Percentiles rank a stretch among this genome's conserved stretches.
Conservation (phyloP, 64 coral and sea anemone species). For the Porites lutea region DNA sequence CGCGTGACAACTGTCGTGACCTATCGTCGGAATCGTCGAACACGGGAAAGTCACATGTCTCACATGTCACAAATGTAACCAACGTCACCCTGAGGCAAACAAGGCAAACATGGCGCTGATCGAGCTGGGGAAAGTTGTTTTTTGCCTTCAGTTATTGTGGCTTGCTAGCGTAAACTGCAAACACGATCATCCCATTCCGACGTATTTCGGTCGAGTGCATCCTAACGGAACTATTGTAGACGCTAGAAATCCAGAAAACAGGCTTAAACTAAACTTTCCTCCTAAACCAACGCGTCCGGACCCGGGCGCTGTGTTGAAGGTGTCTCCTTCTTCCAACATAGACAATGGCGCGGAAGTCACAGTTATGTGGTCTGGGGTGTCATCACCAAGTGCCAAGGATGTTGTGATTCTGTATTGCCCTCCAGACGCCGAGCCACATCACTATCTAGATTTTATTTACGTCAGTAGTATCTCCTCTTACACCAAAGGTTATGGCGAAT, state of each 20-base stretch:
- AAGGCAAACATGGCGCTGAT: conserved; percentile 13
- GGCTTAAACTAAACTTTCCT: conserved; percentile 41
- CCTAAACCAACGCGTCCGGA: conserved; percentile 32
- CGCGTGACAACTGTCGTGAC: no score
- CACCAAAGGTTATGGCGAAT: conserved; percentile 72
- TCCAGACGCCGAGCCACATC: conserved; percentile 20
- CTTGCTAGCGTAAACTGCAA: conserved; percentile 38
- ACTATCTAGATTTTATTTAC: conserved; percentile 73
- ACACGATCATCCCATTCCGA: conserved; percentile 70
- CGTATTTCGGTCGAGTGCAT: conserved; percentile 83
- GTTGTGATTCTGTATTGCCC: conserved; percentile 72
- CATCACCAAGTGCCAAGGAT: conserved; percentile 47
- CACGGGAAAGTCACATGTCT: no score
- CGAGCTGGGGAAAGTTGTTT: background rate
- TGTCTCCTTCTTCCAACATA: conserved; percentile 52
- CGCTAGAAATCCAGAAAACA: conserved; percentile 66
- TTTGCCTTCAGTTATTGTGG: conserved; percentile 1
- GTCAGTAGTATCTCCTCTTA: conserved; percentile 66
- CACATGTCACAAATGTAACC: no score
- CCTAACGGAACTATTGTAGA: conserved; percentile 85
- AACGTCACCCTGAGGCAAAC: background rate
- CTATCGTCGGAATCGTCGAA: no score
- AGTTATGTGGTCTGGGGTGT: conserved; percentile 71
- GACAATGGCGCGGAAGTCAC: conserved; percentile 73
- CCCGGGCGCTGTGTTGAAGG: conserved; percentile 60